phyloP scores from a whole-genome alignment of 2,113 vertebrate species.

The Phalacrocorax aristotelis region DNA sequence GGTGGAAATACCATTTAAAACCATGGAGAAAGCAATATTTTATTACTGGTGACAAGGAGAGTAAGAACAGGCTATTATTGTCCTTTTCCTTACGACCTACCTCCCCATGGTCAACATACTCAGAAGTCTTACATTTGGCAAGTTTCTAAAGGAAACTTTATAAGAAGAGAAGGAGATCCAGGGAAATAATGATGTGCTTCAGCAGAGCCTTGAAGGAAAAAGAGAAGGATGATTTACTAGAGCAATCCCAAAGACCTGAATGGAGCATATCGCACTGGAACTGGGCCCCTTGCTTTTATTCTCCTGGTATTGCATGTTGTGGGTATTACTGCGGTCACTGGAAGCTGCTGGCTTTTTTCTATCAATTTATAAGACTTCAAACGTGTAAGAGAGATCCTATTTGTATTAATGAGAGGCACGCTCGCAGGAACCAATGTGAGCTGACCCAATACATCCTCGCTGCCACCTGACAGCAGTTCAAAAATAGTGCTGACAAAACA shows the following conservation, averaged over 20 bases:
- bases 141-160: background rate
- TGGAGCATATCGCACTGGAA: background rate
- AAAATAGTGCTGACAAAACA: background rate
- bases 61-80: background rate
- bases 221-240: background rate
- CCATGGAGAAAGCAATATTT: background rate
- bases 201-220: background rate
- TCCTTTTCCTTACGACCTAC: background rate
- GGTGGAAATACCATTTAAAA: background rate
- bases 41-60: background rate
- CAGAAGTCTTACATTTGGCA: background rate
- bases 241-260: background rate
- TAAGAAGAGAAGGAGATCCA: background rate
- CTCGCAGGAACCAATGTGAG: background rate
- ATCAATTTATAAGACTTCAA: background rate
- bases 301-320: background rate
- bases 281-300: background rate
- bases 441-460: background rate
- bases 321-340: background rate
- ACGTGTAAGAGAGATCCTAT: background rate
- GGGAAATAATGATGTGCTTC: background rate
- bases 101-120: background rate
- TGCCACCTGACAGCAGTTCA: background rate
- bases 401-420: background rate
- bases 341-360: background rate